phyloP scores from a whole-genome alignment of 53 echinoderm and acorn worm species.

The Luidia sarsii region DNA sequence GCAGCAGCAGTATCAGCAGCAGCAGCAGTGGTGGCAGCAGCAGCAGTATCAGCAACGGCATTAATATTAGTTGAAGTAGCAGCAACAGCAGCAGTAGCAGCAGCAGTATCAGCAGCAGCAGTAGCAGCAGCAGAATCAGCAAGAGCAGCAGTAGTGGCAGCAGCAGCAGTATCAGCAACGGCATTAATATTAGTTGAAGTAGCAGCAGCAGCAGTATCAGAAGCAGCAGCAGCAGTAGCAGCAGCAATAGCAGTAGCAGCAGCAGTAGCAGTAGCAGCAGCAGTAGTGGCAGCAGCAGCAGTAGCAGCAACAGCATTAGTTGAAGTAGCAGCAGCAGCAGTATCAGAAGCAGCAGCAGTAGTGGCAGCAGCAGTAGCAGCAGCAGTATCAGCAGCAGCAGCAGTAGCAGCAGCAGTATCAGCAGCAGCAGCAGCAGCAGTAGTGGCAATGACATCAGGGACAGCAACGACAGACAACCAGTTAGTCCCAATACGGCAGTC shows the following conservation, averaged over 20 bases:
- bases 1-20: no score
- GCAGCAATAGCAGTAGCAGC: not conserved
- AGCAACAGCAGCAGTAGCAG: not conserved
- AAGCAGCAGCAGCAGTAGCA: not conserved
- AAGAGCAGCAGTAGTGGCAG: not conserved
- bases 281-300: not conserved
- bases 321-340: not conserved
- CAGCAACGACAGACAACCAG: slow-evolving; percentile 1
- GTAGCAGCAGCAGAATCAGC: not conserved
- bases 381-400: not conserved
- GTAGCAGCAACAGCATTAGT: not conserved
- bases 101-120: not conserved
- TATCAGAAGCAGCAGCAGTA: not conserved
- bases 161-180: not conserved
- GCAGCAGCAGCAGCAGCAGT: not conserved
- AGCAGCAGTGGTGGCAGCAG: no score
- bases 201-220: not conserved
- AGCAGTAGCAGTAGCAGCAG: not conserved
- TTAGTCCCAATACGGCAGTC: no score
- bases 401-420: not conserved
- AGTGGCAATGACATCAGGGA: not conserved
- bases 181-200: not conserved
- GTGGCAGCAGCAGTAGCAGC: slow-evolving; percentile 1
- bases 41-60: not conserved
- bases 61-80: not conserved